Base-by-base conservation (phyloP, 1,140 invertebrate genomes). In the Ceratina japonica region DNA sequence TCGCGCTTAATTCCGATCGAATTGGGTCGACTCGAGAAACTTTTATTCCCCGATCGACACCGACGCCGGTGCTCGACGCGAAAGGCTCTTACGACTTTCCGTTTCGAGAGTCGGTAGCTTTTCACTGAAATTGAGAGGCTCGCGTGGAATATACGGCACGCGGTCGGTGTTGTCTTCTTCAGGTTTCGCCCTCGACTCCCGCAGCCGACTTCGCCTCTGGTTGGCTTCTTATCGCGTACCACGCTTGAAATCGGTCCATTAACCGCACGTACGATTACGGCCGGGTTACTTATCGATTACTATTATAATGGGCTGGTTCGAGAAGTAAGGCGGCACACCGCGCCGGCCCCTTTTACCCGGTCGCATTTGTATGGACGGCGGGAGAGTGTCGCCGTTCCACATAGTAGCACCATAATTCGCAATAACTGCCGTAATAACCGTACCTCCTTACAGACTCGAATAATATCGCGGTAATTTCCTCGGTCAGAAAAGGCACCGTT, bases 271-370 rank as follows among this genome's bases (percentile, higher is more conserved):
- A 88, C 83, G 88, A 91, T 90, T 88, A 88, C 83, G 65, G 75
- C 27, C 69, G 22, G 84, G 89, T 91, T 91, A 90, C 88, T 89
- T 90, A 91, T 91, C 89, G 90, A 91, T 91, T 90, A 86, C 81
- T 86, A 88, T 89, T 89, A 89, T 88, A 89, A 89, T 83, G 84
- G 85, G 27, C 27, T 31, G 66, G 74, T 81, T 74, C 27, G 61
- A 52, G 75, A 72, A 31, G 22, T 54, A 18, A 51, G 51, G 27
- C 10, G 51, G 27, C 27, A 22, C 62, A 63, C 71, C 24, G 18
- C 15, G n/a, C n/a, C n/a, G 18, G 52, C 52, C n/a, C 24, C 4
- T 22, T 77, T 31, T 13, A 16, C 44, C 37, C 22, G 15, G 3
- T 22, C 27, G 54, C 51, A 84, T 79, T 79, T 73, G 58, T 70